Conservation (phyloP, 2,797 vertebrate genomes). For the Syncerus caffer region DNA sequence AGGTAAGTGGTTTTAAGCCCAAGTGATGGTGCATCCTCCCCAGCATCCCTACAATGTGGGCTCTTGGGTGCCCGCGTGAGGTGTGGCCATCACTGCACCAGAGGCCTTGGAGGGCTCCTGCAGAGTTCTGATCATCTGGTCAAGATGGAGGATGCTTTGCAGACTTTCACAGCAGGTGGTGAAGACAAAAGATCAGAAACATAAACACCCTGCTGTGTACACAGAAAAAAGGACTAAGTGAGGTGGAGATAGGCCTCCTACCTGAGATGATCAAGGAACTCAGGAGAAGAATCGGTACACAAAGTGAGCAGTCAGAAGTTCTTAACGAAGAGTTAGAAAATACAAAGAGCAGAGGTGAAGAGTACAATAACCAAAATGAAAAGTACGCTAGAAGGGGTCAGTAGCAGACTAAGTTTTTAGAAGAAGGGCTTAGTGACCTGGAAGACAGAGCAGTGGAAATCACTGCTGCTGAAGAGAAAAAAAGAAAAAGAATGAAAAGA, state of each 20-base stretch:
- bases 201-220: background rate
- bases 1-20: background rate
- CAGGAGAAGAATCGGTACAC: background rate
- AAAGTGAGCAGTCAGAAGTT: background rate
- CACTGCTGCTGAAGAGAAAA: background rate
- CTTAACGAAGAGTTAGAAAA: background rate
- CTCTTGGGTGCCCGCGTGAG: too few species aligned
- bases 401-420: background rate
- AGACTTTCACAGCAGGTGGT: background rate
- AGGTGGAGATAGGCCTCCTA: background rate
- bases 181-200: background rate
- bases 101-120: background rate
- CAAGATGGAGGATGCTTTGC: background rate
- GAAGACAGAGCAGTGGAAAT: background rate
- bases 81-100: background rate
- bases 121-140: background rate
- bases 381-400: fast-evolving
- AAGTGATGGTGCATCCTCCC: fast-evolving
- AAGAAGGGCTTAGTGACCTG: background rate
- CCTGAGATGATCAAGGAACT: background rate
- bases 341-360: background rate
- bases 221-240: background rate
- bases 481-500: background rate
- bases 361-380: too few species aligned
- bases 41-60: too few species aligned